Base-by-base conservation (phyloP, 2,888 invertebrate species). In the Sphaerophoria taeniata region DNA sequence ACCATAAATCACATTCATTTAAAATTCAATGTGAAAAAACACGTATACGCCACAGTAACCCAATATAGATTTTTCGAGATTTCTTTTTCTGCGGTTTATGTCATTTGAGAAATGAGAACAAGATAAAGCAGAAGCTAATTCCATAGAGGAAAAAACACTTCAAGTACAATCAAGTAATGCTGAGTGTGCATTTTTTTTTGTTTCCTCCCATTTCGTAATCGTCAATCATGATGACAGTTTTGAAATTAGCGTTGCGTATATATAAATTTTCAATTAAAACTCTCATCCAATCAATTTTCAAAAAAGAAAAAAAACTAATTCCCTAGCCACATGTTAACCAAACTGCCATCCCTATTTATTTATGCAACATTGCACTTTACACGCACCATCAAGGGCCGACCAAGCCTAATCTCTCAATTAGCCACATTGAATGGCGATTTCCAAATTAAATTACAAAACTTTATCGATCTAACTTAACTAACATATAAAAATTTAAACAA, bases 401-500 rank as follows among this genome's bases (percentile, higher is more conserved):
- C 34, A n/a, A 34, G 16, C 9, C 43, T 24, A 24, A 24, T 56
- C 39, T 24, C 24, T 43, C 24, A 60, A 60, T 60, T 60, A 60
- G 24, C 60, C 24, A 60, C 39, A 60, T 60, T 60, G 43, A 60
- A 43, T 60, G 5, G 60, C 7, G 39, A 60, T 60, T 60, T 60
- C 43, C 7, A 43, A 60, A 60, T 63, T 63, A 63, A 45, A 47
- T 47, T 45, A 31, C 31, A 47, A 63, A 63, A 14, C 47, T 47
- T 63, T 63, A 63, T 63, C 63, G 63, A 63, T 63, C 47, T 11
- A 63, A 49, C 33, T 49, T 24, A 60, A 60, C 60, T 49, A 24
- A 12, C 2, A n/a, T n/a, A 5, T 16, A 39, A 6, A 49, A 45
- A 33, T 33, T 63, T 14, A 47, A 63, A 45, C 24, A 4, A 61